These are phyloP conservation scores for Calliopum simillimum DNA, from an alignment of 2,888 invertebrate species.

Conservation along the genomic window DNA sequence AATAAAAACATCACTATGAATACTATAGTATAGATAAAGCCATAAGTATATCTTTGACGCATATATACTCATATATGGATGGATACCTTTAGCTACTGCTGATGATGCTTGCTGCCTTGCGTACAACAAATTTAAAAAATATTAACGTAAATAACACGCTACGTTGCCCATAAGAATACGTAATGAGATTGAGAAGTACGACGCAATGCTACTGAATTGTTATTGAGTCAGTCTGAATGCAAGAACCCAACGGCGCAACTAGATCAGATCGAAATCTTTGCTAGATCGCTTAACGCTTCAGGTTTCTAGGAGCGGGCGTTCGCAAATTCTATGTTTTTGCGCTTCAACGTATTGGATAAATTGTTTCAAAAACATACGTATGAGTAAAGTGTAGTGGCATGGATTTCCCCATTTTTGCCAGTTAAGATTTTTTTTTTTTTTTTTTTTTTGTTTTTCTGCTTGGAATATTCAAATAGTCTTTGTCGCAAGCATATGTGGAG, in stretches of 20 bases:
- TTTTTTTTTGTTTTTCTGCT: not conserved
- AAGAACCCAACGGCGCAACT: constrained; percentile 25
- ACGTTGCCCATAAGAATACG: constrained; percentile 35
- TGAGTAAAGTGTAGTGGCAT: not conserved
- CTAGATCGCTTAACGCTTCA: no score
- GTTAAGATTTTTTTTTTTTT: not conserved
- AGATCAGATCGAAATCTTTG: constrained; percentile 29
- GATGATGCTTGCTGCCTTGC: not conserved
- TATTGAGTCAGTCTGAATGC: constrained; percentile 19
- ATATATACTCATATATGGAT: no score
- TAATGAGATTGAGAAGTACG: constrained; percentile 28
- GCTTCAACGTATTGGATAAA: not conserved
- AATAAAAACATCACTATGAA: no score
- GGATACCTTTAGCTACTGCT: not conserved
- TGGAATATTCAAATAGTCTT: not conserved
- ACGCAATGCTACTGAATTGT: constrained; percentile 43
- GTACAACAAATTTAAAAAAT: constrained; percentile 7
- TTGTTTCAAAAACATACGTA: not conserved
- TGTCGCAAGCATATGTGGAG: constrained; percentile 18
- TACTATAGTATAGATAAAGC: no score
- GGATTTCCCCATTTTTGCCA: constrained; percentile 1
- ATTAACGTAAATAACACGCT: constrained; percentile 42
- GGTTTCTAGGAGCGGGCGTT: not conserved
- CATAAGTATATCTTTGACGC: no score
- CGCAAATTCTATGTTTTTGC: constrained; percentile 10